These are phyloP conservation scores for Hymenochirus boettgeri DNA, from an alignment of 2,113 vertebrate genomes.

Conservation along the genomic window DNA sequence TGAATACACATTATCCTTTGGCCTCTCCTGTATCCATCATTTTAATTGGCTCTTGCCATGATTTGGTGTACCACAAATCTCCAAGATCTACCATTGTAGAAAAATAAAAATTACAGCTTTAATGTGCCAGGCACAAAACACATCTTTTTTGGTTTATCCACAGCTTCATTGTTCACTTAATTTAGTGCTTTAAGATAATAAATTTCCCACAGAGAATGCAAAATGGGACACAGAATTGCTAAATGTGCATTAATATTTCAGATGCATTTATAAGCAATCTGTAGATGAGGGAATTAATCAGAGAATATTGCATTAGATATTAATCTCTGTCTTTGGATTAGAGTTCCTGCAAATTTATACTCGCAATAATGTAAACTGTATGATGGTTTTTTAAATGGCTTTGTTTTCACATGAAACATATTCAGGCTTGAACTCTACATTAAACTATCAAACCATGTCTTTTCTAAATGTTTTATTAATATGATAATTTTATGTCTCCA, in stretches of 20 bases:
- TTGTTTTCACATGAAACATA: conserved; percentile 35
- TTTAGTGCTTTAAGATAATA: conserved; percentile 35
- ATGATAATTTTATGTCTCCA: conserved; percentile 10
- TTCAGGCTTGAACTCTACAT: conserved; percentile 32
- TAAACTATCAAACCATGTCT: conserved; percentile 22
- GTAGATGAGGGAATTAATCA: conserved; percentile 37
- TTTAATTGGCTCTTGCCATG: background rate
- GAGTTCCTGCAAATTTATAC: conserved; percentile 34
- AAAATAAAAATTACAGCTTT: conserved; percentile 10
- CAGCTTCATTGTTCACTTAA: conserved; percentile 9
- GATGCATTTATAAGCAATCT: conserved; percentile 39
- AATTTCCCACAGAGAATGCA: conserved; percentile 17
- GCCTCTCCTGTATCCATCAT: too few species aligned
- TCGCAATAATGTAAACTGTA: conserved; percentile 33
- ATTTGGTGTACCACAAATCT: background rate
- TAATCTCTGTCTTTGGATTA: conserved; percentile 39
- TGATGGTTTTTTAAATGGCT: conserved; percentile 39
- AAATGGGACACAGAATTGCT: conserved; percentile 14
- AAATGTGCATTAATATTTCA: conserved; percentile 43
- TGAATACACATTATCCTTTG: too few species aligned
- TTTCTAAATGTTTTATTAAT: conserved; percentile 22
- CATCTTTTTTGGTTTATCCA: background rate
- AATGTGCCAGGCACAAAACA: conserved; percentile 6
- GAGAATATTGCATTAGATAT: conserved; percentile 42
- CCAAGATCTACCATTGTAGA: background rate